phyloP scores from a whole-genome alignment of 2,797 vertebrate species.

The Antrozous pallidus region DNA sequence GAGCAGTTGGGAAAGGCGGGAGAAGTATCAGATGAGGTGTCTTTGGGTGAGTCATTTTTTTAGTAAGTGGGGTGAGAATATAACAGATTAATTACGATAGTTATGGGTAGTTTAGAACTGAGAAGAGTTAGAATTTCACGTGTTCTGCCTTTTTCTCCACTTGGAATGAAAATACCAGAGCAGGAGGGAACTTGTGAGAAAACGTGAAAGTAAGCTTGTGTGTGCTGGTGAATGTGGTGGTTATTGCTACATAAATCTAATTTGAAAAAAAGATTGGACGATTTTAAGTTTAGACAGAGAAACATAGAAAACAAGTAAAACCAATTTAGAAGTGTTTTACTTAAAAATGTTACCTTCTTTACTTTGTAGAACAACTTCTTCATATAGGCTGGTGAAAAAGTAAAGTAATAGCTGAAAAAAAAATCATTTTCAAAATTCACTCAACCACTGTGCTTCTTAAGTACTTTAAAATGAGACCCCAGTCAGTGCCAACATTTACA shows the following conservation, averaged over 20 bases:
- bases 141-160: neutral
- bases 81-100: neutral
- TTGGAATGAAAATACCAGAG: neutral
- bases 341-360: neutral
- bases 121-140: neutral
- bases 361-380: neutral
- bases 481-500: neutral
- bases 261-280: neutral
- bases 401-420: neutral
- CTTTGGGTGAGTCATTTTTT: neutral
- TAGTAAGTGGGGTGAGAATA: neutral
- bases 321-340: neutral
- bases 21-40: neutral
- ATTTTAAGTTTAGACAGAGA: neutral
- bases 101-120: neutral
- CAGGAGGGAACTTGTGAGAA: neutral
- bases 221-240: neutral
- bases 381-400: neutral
- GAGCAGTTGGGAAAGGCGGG: neutral
- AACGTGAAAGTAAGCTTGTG: neutral
- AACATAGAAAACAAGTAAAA: neutral
- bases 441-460: neutral
- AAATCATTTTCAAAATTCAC: neutral
- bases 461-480: neutral
- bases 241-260: slow-evolving; percentile 22